These are phyloP conservation scores for Spongia lamella DNA, from an alignment of 37 sponge, comb jelly and placozoan species.

Conservation along the genomic window DNA sequence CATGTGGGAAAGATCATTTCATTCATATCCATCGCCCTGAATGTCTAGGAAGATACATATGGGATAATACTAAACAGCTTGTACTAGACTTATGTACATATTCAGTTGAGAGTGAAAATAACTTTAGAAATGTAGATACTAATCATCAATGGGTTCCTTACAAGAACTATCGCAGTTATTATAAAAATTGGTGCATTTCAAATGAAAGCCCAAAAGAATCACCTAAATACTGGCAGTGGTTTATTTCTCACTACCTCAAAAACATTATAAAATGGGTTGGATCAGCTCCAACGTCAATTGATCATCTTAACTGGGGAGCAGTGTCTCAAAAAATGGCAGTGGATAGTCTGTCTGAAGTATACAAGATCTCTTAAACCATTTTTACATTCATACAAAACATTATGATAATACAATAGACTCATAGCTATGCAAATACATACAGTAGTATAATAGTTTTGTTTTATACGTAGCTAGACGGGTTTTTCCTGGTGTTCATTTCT, in stretches of 20 bases:
- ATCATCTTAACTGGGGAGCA: no score
- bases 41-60: constrained; percentile 5
- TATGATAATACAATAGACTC: no score
- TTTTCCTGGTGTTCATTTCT: no score
- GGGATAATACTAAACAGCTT: neutral
- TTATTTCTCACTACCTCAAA: neutral
- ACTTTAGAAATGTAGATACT: neutral
- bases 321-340: no score
- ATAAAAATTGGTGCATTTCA: constrained; percentile 3
- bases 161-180: neutral
- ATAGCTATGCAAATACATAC: no score
- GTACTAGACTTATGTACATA: constrained; percentile 1
- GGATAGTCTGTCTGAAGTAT: no score
- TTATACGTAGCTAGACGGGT: no score
- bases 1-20: neutral
- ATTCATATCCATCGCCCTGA: constrained; percentile 6
- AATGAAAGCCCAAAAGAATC: constrained; percentile 1
- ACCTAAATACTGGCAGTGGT: constrained; percentile 14
- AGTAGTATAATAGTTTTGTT: no score
- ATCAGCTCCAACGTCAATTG: no score
- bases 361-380: no score
- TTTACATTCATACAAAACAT: no score
- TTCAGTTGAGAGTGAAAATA: constrained; percentile 1
- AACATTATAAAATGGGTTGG: neutral
- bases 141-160: neutral